Percentiles rank a stretch among this genome's conserved stretches.
Evolutionary conservation across 2,888 invertebrate genomes (phyloP).

Genomic region (Pemphredon lugubris): DNA sequence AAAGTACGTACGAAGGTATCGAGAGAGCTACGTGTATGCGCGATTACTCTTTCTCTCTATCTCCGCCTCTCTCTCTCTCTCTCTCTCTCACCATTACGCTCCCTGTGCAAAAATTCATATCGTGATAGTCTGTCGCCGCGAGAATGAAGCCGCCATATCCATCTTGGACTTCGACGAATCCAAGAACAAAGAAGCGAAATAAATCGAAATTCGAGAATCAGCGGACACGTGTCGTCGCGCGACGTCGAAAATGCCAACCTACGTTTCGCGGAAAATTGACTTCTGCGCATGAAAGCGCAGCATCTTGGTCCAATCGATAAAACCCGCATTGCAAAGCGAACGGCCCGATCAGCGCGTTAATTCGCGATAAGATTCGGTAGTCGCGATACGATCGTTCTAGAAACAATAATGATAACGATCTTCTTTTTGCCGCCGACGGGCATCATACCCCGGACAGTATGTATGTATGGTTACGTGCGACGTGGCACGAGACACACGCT

Average conservation of each 20-base stretch:
- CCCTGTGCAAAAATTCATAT: no score
- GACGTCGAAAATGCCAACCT: neutral
- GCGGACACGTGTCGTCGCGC: conserved; percentile 2
- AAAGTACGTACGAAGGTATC: conserved; percentile 34
- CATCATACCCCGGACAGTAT: conserved; percentile 16
- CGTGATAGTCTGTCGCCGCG: no score
- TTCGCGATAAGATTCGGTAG: neutral
- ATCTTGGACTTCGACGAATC: no score
- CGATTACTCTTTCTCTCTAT: conserved; percentile 5
- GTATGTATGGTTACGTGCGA: no score
- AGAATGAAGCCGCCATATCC: no score
- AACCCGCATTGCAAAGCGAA: neutral
- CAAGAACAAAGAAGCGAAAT: no score
- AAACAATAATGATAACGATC: conserved; percentile 11
- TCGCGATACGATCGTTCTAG: conserved; percentile 12
- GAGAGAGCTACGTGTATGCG: conserved; percentile 17
- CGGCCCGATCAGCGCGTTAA: conserved; percentile 4
- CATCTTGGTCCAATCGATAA: conserved; percentile 21
- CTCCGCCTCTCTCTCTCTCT: neutral
- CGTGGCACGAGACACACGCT: no score
- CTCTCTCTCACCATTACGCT: no score
- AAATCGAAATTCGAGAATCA: neutral
- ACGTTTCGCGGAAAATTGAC: conserved; percentile 6
- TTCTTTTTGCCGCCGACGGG: conserved; percentile 8
- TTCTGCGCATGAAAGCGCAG: conserved; percentile 8